Evolutionary conservation across 1,140 invertebrate species (phyloP).

Genomic region (Bactericera cockerelli): DNA sequence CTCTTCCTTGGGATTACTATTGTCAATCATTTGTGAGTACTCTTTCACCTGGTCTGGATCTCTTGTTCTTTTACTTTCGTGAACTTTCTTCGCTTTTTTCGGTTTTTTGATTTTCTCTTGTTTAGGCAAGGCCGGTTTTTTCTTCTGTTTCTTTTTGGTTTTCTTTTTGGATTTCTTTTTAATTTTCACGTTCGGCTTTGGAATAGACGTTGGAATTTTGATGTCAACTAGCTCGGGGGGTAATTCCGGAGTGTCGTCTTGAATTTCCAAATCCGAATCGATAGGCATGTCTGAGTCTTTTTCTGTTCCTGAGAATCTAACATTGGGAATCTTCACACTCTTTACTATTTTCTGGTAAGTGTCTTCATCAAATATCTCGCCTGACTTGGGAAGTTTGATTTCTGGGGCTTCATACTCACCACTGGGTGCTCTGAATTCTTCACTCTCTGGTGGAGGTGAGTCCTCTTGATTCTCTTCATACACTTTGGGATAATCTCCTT

Average conservation of each 20-base stretch:
- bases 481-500: neutral
- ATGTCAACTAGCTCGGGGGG: neutral
- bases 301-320: constrained; percentile 3
- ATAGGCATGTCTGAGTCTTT: neutral
- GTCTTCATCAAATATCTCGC: constrained; percentile 2
- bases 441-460: neutral
- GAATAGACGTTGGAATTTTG: constrained; percentile 4
- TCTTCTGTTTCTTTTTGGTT: neutral
- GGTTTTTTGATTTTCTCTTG: neutral
- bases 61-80: neutral
- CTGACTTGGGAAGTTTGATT: neutral
- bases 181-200: neutral
- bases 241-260: neutral
- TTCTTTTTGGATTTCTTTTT: constrained; percentile 3
- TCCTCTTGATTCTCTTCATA: neutral
- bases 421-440: neutral
- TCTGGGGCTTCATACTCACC: neutral
- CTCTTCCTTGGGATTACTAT: constrained; percentile 3
- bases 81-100: neutral
- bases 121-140: neutral
- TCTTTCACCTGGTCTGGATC: neutral
- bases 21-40: constrained; percentile 3
- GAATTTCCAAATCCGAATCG: neutral
- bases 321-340: neutral
- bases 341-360: neutral